phyloP scores from a whole-genome alignment of 92 coral and sea anemone species.

The Metridium senile region DNA sequence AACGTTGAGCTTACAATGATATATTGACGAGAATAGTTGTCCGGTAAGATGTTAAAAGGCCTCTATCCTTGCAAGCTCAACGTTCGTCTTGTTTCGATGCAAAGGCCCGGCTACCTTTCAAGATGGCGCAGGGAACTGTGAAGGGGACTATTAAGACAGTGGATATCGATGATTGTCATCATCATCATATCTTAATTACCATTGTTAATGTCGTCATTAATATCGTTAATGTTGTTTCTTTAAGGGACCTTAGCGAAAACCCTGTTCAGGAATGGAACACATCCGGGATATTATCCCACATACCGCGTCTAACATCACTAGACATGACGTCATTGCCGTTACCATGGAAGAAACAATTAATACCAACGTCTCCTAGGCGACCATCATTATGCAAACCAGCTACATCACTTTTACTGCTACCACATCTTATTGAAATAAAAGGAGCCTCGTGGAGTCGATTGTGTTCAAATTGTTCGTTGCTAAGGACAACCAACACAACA shows the following conservation, averaged over 20 bases:
- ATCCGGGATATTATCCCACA: constrained; percentile 8
- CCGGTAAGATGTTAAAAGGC: no score
- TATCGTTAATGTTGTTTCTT: neutral
- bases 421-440: constrained; percentile 39
- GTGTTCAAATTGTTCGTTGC: constrained; percentile 50
- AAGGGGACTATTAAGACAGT: no score
- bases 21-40: no score
- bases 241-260: constrained; percentile 17
- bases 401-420: constrained; percentile 31
- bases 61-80: no score
- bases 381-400: constrained; percentile 32
- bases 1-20: no score
- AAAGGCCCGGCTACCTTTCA: no score
- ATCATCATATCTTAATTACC: no score
- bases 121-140: no score
- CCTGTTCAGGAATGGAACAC: constrained; percentile 13
- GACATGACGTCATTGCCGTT: constrained; percentile 27
- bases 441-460: constrained; percentile 67
- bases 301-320: constrained; percentile 46
- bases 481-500: neutral
- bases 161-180: no score
- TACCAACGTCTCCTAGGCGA: neutral
- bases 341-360: no score
- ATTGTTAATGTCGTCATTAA: neutral
- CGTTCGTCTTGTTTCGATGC: no score